These are phyloP conservation scores for Cantharis rustica DNA, from an alignment of 2,888 invertebrate genomes.

Conservation along the genomic window DNA sequence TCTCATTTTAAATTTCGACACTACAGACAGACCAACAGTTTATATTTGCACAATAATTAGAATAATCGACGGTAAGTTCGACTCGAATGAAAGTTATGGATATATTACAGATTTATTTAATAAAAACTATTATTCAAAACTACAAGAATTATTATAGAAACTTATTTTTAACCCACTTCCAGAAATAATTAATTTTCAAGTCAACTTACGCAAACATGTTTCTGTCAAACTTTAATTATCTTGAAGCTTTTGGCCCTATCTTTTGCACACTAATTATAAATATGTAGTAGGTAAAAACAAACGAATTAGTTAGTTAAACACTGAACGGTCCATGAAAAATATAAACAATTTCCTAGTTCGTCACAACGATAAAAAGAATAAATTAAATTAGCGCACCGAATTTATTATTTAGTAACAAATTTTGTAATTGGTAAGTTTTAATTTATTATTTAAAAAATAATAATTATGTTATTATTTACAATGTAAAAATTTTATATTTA, in stretches of 20 bases:
- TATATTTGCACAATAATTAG: background rate
- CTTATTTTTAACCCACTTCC: slow-evolving; percentile 24
- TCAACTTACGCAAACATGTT: slow-evolving; percentile 28
- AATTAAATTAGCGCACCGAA: background rate
- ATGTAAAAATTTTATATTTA: background rate
- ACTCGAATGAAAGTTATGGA: background rate
- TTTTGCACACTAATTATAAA: slow-evolving; percentile 23
- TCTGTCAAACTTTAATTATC: slow-evolving; percentile 28
- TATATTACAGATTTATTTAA: background rate
- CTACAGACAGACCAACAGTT: background rate
- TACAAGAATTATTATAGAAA: slow-evolving; percentile 7
- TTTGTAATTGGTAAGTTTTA: background rate
- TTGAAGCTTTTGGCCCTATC: slow-evolving; percentile 4
- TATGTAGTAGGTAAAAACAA: slow-evolving; percentile 19
- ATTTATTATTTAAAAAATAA: background rate
- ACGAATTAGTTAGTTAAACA: slow-evolving; percentile 15
- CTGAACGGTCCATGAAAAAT: background rate
- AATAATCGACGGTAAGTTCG: background rate
- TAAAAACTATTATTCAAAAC: background rate
- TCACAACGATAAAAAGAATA: background rate
- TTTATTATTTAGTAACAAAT: background rate
- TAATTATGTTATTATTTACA: background rate
- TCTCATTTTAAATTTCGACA: background rate
- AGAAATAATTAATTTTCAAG: slow-evolving; percentile 27
- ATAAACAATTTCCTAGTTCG: background rate